Evolutionary conservation across 1,140 invertebrate genomes (phyloP), one percentile per base, ranked within the genome.

Genomic region (Gryon sp.): DNA sequence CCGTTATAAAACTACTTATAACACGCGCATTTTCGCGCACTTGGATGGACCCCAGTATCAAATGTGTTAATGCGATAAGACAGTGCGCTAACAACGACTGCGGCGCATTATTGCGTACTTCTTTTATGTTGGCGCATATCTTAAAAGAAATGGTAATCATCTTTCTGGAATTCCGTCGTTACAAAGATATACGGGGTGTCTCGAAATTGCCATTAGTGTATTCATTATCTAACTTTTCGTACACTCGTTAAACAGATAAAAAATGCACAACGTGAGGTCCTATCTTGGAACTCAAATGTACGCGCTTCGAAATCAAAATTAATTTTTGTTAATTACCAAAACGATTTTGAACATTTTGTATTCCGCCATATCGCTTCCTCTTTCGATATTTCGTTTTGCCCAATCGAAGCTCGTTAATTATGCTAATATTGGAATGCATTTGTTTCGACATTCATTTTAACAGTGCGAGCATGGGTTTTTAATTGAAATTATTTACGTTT

Each of bases 31-130:
- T 48, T 55, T 65, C 48, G 62, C 65, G 53, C 53, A 65, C 45
- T 52, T 19, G 11, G 36, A 55, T 46, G 48, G 48, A 22, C 48
- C 28, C 28, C 24, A 43, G 28, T 72, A 55, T 55, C 68, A 62
- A 62, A 60, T 72, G 48, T 72, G 55, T 72, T 72, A 55, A 55
- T 40, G 68, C 30, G 68, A 72, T 72, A 72, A 72, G 55, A 53
- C 55, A 18, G 18, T 28, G 28, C 15, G 48, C 55, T 53, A 48
- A 72, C 32, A 48, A 46, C 46, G 11, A 22, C 65, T 9, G 40
- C 36, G 38, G 28, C 20, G 20, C 46, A 38, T 48, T 46, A 19
- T 30, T 53, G 65, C 53, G 41, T 59, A 59, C n/a, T 59, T 69
- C 53, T 69, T 69, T 59, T 69, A 55, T 50, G 32, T 20, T 43